Base-by-base conservation (phyloP, 2,113 vertebrate genomes). In the Pomatorhinus ruficollis region DNA sequence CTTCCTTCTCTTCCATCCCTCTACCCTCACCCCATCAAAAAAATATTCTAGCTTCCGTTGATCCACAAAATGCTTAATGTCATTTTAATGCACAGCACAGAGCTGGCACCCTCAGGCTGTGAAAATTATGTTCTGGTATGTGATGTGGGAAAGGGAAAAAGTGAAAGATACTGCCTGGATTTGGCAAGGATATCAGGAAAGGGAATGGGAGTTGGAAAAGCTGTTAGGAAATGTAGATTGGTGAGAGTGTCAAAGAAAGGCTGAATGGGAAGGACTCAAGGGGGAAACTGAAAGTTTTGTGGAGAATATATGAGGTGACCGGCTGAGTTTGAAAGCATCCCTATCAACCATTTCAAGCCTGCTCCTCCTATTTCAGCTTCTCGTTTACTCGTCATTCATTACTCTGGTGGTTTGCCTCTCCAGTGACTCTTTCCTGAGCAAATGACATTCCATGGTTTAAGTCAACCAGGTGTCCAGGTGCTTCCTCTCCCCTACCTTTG, bases 151-250 rank as follows among this genome's bases (percentile, higher is more conserved):
- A 97, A 95, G 93, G 56, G 95, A 90, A 83, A 65, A 95, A 96
- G 76, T 93, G 87, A 97, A 96, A 95, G 87, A 94, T 94, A 84
- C 74, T 86, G 84, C 52, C 77, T 96, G 76, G 61, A 80, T 95
- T 97, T 97, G 96, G 96, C 95, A 96, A 80, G 71, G 57, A 91
- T 83, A 79, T 64, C 84, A 88, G 83, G 95, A 96, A 95, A 88
- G 82, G 87, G 92, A 95, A 94, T 85, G 93, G 65, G 91, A 93
- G 65, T 95, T 95, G 87, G 78, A 94, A 95, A 96, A 95, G 91
- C 95, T 96, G 94, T 93, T 95, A 95, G 89, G 94, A 96, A 97
- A 97, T 76, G 91, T 71, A 94, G 89, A 91, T 89, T 89, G 93
- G 95, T 95, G 74, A 80, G 57, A 90, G 77, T 95, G 95, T 95